Percentiles rank a stretch among this genome's conserved stretches.
Evolutionary conservation across 1,140 invertebrate species (phyloP).

Genomic region (Heliconius himera): DNA sequence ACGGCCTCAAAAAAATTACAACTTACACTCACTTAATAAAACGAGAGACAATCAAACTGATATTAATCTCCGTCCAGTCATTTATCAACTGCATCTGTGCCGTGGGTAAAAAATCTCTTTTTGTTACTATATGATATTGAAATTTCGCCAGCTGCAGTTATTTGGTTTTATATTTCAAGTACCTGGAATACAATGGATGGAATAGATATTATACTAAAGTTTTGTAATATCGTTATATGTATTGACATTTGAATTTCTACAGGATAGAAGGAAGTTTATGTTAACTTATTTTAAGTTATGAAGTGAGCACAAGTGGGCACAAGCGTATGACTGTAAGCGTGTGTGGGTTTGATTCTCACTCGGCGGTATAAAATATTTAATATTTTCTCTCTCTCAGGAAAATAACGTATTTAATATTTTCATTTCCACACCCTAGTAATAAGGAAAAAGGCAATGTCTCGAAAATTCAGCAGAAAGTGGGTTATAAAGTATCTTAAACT

Average conservation of each 20-base stretch:
- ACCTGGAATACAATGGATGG: neutral
- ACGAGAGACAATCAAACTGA: constrained; percentile 27
- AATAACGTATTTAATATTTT: no score
- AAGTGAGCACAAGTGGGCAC: no score
- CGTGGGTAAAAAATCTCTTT: constrained; percentile 14
- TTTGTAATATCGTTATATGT: neutral
- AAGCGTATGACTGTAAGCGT: neutral
- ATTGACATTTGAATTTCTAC: neutral
- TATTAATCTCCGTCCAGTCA: constrained; percentile 26
- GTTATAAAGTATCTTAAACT: no score
- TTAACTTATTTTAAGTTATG: no score
- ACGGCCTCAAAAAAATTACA: no score
- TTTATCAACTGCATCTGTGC: constrained; percentile 34
- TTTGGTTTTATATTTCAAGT: neutral
- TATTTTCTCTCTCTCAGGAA: no score
- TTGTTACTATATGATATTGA: constrained; percentile 27
- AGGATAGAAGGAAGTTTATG: no score
- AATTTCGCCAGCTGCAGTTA: neutral
- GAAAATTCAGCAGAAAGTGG: no score
- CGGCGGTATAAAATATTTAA: no score
- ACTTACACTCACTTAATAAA: constrained; percentile 22
- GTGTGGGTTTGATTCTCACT: neutral
- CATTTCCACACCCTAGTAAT: no score
- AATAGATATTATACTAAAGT: neutral
- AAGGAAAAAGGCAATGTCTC: no score